phyloP scores from a whole-genome alignment of 2,888 invertebrate genomes.

The Caradrina kadenii region DNA sequence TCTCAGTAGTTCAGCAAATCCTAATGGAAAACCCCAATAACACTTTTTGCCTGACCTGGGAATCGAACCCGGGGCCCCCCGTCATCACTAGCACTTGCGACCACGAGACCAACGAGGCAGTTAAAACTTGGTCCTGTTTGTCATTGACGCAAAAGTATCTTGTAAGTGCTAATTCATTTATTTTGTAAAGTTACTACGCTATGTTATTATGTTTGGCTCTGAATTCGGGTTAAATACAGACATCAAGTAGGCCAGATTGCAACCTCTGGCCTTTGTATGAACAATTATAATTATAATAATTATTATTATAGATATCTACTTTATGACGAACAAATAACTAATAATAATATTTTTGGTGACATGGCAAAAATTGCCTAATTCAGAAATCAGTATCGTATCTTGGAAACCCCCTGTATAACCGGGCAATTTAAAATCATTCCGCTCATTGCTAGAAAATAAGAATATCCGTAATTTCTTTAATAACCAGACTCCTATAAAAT shows the following conservation, averaged over 20 bases:
- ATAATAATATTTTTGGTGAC: neutral
- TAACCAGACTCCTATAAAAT: slow-evolving; percentile 9
- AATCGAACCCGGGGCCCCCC: too few relatives aligned
- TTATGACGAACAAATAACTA: neutral
- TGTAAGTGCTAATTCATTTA: slow-evolving; percentile 1
- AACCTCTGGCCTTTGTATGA: slow-evolving; percentile 3
- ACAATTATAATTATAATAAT: neutral
- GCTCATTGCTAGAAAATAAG: slow-evolving; percentile 28
- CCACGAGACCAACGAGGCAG: too few relatives aligned
- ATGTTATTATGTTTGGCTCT: neutral
- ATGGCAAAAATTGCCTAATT: neutral
- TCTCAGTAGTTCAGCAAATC: too few relatives aligned
- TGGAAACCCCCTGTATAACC: slow-evolving; percentile 1
- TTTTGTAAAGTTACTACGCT: slow-evolving; percentile 1
- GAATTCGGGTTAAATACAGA: neutral
- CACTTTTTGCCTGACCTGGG: too few relatives aligned
- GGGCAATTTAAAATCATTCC: slow-evolving; percentile 19
- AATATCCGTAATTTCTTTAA: slow-evolving; percentile 34
- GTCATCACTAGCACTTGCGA: too few relatives aligned
- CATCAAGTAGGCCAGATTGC: slow-evolving; percentile 16
- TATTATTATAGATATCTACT: neutral
- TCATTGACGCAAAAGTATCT: slow-evolving; percentile 14
- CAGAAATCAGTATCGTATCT: too few relatives aligned
- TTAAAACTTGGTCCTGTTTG: neutral
- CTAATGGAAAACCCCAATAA: too few relatives aligned